Conservation (phyloP, 2,797 vertebrate genomes). For the Falco novaeseelandiae region DNA sequence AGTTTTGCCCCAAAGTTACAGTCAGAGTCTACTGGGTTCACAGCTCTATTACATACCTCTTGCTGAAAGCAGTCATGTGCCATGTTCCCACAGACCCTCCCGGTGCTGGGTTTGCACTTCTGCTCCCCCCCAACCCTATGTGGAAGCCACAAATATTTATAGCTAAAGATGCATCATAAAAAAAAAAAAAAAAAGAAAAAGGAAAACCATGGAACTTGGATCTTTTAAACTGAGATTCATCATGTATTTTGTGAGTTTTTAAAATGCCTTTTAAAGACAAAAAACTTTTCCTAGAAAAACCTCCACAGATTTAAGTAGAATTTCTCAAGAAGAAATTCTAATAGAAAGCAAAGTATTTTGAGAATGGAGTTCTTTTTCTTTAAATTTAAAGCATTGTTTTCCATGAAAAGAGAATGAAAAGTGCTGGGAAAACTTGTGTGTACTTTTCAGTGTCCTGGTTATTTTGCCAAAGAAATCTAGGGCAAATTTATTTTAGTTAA, state of each 20-base stretch:
- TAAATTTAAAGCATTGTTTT: background rate
- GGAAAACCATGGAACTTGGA: background rate
- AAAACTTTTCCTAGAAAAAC: background rate
- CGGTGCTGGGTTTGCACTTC: background rate
- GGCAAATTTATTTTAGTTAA: constrained; percentile 77
- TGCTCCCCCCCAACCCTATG: background rate
- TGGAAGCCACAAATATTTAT: background rate
- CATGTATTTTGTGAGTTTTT: background rate
- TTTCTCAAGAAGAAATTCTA: background rate
- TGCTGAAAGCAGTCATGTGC: background rate
- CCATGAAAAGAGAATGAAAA: background rate
- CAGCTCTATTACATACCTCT: background rate
- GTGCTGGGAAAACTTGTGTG: constrained; percentile 37
- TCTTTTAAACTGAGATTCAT: background rate
- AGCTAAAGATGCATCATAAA: background rate
- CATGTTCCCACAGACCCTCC: background rate
- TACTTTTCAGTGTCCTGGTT: constrained; percentile 47
- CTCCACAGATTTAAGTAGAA: background rate
- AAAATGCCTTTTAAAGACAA: background rate
- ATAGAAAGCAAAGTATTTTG: background rate
- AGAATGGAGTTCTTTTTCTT: background rate
- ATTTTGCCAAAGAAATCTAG: constrained; percentile 61
- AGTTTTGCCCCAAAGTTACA: background rate
- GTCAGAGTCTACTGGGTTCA: background rate
- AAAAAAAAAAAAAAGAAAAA: background rate